A percentile compares a stretch with the other conserved stretches of the same genome.
Conservation (phyloP, 2,888 invertebrate genomes). For the Mythimna lalbum region DNA sequence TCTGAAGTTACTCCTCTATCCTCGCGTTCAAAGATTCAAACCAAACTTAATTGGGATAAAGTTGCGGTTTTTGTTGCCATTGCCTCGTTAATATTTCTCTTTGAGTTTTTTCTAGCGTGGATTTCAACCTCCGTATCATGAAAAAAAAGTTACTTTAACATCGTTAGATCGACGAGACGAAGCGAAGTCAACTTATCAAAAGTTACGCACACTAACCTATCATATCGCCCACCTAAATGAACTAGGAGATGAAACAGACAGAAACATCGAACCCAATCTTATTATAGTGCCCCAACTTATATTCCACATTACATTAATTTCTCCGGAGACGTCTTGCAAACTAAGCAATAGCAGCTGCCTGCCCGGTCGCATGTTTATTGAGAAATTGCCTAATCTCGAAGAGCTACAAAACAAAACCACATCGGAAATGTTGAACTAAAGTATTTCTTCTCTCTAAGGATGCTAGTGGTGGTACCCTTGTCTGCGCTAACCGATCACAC, state of each 20-base stretch:
- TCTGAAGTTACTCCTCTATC: constrained; percentile 79
- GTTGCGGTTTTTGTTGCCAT: constrained; percentile 63
- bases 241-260: constrained; percentile 80
- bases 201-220: constrained; percentile 68
- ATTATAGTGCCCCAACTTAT: constrained; percentile 83
- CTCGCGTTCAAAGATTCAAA: constrained; percentile 86
- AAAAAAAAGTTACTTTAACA: constrained; percentile 53
- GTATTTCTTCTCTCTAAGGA: constrained; percentile 90
- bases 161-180: constrained; percentile 43
- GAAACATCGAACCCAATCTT: constrained; percentile 84
- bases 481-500: constrained; percentile 90
- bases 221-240: constrained; percentile 75
- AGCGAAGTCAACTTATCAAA: constrained; percentile 61
- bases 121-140: constrained; percentile 36
- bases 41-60: constrained; percentile 84
- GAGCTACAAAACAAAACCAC: constrained; percentile 90
- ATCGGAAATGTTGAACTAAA: constrained; percentile 89
- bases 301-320: constrained; percentile 88
- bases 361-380: constrained; percentile 87
- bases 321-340: constrained; percentile 88
- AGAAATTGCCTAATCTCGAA: constrained; percentile 89
- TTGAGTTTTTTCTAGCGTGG: constrained; percentile 65
- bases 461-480: constrained; percentile 87
- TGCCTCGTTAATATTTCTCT: constrained; percentile 64
- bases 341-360: constrained; percentile 87